A percentile compares a stretch with the other conserved stretches of the same genome.
Evolutionary conservation across 2,797 vertebrate species (phyloP).

Genomic region (Limosa lapponica): DNA sequence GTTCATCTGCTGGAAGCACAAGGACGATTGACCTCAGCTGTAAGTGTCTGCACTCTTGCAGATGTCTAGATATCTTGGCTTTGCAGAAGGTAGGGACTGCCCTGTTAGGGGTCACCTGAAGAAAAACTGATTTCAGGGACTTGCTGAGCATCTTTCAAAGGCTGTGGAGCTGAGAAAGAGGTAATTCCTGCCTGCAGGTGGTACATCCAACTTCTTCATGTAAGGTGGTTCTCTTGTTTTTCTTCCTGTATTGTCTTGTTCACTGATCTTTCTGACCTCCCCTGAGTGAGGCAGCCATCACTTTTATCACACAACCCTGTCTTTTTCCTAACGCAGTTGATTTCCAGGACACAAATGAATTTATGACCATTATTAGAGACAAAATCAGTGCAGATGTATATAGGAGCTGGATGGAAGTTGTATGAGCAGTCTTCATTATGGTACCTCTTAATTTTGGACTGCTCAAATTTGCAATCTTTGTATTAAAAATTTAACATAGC

Average conservation of each 20-base stretch:
- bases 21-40: background rate
- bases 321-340: background rate
- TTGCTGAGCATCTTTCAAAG: background rate
- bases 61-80: background rate
- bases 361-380: background rate
- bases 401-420: background rate
- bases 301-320: background rate
- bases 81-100: background rate
- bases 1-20: background rate
- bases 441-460: background rate
- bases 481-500: background rate
- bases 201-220: background rate
- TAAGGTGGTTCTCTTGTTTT: background rate
- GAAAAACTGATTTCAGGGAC: background rate
- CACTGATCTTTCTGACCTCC: background rate
- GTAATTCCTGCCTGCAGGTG: background rate
- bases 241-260: background rate
- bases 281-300: background rate
- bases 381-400: background rate
- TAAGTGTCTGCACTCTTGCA: background rate
- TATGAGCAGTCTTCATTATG: background rate
- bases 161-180: background rate
- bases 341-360: background rate
- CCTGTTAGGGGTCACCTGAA: background rate
- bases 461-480: background rate